Conservation (phyloP, 1,140 invertebrate genomes). For the Pararge aegeria region DNA sequence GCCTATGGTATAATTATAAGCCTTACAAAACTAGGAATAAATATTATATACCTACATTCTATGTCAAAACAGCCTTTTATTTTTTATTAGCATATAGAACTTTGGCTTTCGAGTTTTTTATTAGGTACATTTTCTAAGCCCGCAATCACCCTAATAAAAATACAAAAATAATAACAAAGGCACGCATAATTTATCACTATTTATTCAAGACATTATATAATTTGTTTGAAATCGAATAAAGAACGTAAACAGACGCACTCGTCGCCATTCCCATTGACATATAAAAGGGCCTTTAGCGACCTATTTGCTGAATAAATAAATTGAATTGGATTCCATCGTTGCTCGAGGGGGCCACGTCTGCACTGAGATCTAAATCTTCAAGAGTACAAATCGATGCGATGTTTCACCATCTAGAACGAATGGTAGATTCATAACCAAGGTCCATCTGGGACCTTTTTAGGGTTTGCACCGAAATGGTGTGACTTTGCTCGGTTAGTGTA, state of each 20-base stretch:
- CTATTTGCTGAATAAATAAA: slow-evolving; percentile 33
- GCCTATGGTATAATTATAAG: too few species aligned
- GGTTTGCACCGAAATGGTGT: too few species aligned
- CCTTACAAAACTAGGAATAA: too few species aligned
- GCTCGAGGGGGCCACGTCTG: slow-evolving; percentile 11
- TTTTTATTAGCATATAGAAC: too few species aligned
- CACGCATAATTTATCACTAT: background rate
- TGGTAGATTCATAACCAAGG: background rate
- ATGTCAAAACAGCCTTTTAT: too few species aligned
- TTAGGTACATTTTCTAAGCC: too few species aligned
- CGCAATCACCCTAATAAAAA: too few species aligned
- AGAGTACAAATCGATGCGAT: background rate
- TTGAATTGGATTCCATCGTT: slow-evolving; percentile 25
- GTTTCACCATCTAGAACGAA: background rate
- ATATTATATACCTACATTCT: too few species aligned
- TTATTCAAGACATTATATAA: slow-evolving; percentile 3
- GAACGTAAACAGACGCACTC: slow-evolving; percentile 10
- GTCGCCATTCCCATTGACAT: slow-evolving; percentile 9
- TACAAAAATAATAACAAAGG: too few species aligned
- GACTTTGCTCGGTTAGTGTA: too few species aligned
- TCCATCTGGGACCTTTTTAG: too few species aligned
- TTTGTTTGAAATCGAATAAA: slow-evolving; percentile 9
- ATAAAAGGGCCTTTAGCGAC: slow-evolving; percentile 23
- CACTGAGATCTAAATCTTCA: slow-evolving; percentile 2
- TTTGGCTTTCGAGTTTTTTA: too few species aligned